Conservation (phyloP, 2,888 invertebrate genomes). For the Aleiodes alternator region DNA sequence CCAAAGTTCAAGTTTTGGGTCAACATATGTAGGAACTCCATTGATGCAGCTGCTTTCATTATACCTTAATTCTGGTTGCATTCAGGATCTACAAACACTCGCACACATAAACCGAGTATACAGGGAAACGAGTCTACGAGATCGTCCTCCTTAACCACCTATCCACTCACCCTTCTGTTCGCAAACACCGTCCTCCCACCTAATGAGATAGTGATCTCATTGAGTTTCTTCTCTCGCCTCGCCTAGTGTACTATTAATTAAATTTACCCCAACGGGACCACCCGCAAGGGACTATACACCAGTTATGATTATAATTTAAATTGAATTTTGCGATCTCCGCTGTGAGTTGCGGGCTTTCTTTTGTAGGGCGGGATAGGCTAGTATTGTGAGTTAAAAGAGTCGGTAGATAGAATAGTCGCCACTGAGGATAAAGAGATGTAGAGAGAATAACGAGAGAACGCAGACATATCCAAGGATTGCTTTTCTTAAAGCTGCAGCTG, state of each 20-base stretch:
- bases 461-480: constrained; percentile 13
- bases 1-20: background rate
- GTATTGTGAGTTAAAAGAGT: constrained; percentile 19
- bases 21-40: too few species aligned
- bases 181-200: constrained; percentile 44
- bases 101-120: constrained; percentile 9
- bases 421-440: constrained; percentile 21
- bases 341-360: constrained; percentile 42
- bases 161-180: background rate
- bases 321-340: constrained; percentile 55
- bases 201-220: constrained; percentile 64
- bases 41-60: constrained; percentile 39
- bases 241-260: constrained; percentile 59
- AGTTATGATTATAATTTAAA: constrained; percentile 61
- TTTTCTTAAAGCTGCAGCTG: constrained; percentile 41
- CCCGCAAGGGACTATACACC: constrained; percentile 45
- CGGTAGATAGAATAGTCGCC: constrained; percentile 15
- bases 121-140: background rate
- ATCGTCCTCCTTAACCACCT: constrained; percentile 2
- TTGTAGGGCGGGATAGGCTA: background rate
- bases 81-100: constrained; percentile 6
- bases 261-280: constrained; percentile 52
- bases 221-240: constrained; percentile 56
- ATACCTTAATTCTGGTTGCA: constrained; percentile 17
- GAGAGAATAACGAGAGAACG: background rate